Conservation (phyloP, 2,888 invertebrate genomes). For the Drosophila neutralis region DNA sequence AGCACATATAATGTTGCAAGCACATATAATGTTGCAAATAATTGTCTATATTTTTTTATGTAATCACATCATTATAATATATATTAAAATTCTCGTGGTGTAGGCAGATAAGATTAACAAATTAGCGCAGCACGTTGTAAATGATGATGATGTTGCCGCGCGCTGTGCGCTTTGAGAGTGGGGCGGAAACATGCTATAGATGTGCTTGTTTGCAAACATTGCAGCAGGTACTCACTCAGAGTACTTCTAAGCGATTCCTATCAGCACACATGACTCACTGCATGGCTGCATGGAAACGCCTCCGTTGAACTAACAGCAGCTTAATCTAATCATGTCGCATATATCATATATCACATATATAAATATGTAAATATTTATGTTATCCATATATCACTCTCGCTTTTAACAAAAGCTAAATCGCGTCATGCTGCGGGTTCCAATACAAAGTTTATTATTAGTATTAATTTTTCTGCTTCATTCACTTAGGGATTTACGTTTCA, state of each 20-base stretch:
- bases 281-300: not conserved
- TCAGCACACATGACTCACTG: conserved; percentile 35
- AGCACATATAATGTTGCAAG: not conserved
- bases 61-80: not conserved
- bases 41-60: no score
- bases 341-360: not conserved
- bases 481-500: conserved; percentile 34
- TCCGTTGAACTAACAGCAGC: conserved; percentile 2
- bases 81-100: not conserved
- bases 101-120: conserved; percentile 16
- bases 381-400: conserved; percentile 35
- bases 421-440: conserved; percentile 55
- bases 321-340: conserved; percentile 11
- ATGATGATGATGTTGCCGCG: not conserved
- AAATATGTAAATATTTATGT: not conserved
- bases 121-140: conserved; percentile 14
- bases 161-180: not conserved
- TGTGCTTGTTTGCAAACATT: conserved; percentile 23
- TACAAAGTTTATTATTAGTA: conserved; percentile 37
- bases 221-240: conserved; percentile 34
- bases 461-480: conserved; percentile 1
- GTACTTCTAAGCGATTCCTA: conserved; percentile 14
- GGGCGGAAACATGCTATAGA: conserved; percentile 29
- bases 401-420: conserved; percentile 22
- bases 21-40: not conserved